These are phyloP conservation scores for Seriola quinqueradiata DNA, from an alignment of 2,113 vertebrate species.

Conservation along the genomic window DNA sequence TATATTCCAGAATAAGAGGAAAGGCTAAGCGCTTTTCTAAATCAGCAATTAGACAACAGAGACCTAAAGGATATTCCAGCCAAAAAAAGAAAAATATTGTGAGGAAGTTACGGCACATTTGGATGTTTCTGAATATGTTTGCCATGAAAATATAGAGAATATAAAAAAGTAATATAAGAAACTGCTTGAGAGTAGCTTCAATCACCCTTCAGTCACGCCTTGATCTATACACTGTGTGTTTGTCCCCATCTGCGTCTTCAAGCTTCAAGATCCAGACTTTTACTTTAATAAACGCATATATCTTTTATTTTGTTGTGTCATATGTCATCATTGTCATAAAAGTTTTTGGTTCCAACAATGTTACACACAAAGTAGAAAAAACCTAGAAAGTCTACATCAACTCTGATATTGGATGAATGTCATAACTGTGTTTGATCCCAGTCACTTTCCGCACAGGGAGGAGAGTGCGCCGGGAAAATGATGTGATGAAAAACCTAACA, in stretches of 20 bases:
- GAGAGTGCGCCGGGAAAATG: constrained; percentile 9
- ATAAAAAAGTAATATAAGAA: not conserved
- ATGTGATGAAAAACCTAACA: constrained; percentile 9
- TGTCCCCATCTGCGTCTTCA: not conserved
- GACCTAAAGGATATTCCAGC: not conserved
- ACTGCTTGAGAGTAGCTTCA: not conserved
- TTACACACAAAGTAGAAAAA: not conserved
- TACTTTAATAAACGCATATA: not conserved
- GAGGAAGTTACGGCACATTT: not conserved
- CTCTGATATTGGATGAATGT: not conserved
- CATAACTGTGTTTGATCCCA: not conserved
- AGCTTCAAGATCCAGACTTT: not conserved
- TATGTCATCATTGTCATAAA: not conserved
- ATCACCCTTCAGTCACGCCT: not conserved
- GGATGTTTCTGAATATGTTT: not conserved
- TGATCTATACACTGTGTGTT: constrained; percentile 2
- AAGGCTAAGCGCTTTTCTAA: too few relatives aligned
- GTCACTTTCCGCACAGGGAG: not conserved
- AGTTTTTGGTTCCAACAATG: not conserved
- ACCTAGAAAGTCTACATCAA: not conserved
- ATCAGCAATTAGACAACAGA: not conserved
- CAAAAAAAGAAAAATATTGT: not conserved
- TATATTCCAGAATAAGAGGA: too few relatives aligned
- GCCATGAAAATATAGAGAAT: not conserved
- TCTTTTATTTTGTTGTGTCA: not conserved